phyloP scores from a whole-genome alignment of 2,888 invertebrate genomes.

The Troides aeacus region DNA sequence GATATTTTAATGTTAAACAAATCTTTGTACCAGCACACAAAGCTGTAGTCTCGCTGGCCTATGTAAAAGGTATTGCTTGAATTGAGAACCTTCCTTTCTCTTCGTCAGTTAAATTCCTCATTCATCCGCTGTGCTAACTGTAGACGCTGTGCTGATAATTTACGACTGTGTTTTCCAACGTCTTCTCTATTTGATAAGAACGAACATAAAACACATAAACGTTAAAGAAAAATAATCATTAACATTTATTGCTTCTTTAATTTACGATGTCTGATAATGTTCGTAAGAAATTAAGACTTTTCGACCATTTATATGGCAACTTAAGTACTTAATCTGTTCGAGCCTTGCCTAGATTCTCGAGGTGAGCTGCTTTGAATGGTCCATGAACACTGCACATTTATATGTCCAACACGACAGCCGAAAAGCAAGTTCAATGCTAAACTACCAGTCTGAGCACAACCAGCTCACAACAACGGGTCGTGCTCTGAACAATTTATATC shows the following conservation, averaged over 20 bases:
- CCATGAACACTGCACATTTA: conserved; percentile 6
- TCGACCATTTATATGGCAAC: background rate
- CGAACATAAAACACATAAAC: background rate
- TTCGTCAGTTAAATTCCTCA: too few species aligned
- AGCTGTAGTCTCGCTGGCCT: too few species aligned
- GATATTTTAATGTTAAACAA: too few species aligned
- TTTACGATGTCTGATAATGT: background rate
- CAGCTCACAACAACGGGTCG: conserved; percentile 1
- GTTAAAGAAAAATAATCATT: background rate
- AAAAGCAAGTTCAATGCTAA: conserved; percentile 27
- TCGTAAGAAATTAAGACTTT: background rate
- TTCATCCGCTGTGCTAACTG: too few species aligned
- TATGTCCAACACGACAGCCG: conserved; percentile 5
- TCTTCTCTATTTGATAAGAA: background rate
- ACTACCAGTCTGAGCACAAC: conserved; percentile 5
- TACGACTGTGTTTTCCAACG: background rate
- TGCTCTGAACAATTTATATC: conserved; percentile 16
- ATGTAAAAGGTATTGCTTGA: too few species aligned
- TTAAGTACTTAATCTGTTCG: background rate
- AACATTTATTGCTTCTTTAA: conserved; percentile 1
- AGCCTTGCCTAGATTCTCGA: conserved; percentile 23
- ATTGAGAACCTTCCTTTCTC: too few species aligned
- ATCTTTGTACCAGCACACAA: too few species aligned
- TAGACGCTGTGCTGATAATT: background rate
- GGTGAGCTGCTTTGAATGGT: conserved; percentile 14